Evolutionary conservation across 2,797 vertebrate species (phyloP).

Genomic region (Prunella strophiata): DNA sequence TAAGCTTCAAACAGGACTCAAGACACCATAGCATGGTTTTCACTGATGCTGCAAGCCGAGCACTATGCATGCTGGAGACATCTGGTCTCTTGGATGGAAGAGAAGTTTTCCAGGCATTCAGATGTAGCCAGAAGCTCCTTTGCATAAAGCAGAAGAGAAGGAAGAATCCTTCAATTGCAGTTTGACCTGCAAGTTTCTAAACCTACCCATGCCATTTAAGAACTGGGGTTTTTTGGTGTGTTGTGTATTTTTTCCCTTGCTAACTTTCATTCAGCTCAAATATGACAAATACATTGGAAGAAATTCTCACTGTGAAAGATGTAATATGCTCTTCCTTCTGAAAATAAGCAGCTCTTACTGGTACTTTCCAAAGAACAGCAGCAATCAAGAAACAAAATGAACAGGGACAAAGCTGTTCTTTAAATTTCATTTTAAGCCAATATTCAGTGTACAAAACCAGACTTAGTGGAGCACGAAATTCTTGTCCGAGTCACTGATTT

Average conservation of each 20-base stretch:
- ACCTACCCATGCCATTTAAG: not conserved
- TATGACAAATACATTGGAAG: not conserved
- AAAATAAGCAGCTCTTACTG: not conserved
- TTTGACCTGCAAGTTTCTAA: not conserved
- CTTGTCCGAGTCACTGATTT: not conserved
- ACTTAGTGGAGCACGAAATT: slow-evolving; percentile 5
- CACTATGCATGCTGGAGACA: not conserved
- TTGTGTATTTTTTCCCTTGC: fast-evolving
- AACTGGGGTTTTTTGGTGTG: not conserved
- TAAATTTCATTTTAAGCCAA: not conserved
- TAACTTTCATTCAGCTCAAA: not conserved
- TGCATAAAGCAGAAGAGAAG: not conserved
- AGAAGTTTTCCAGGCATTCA: not conserved
- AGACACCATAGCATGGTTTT: fast-evolving
- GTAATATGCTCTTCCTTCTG: not conserved
- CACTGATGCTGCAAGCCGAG: not conserved
- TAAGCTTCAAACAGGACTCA: not conserved
- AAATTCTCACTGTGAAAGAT: not conserved
- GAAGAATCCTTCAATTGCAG: not conserved
- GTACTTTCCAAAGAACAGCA: not conserved
- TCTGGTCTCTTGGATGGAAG: not conserved
- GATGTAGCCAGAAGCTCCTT: not conserved
- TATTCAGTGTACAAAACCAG: not conserved
- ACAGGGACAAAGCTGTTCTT: not conserved
- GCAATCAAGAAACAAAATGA: not conserved